Evolutionary conservation across 1,140 invertebrate genomes (phyloP), one percentile per base, ranked within the genome.

Genomic region (Brachionus paranguensis): DNA sequence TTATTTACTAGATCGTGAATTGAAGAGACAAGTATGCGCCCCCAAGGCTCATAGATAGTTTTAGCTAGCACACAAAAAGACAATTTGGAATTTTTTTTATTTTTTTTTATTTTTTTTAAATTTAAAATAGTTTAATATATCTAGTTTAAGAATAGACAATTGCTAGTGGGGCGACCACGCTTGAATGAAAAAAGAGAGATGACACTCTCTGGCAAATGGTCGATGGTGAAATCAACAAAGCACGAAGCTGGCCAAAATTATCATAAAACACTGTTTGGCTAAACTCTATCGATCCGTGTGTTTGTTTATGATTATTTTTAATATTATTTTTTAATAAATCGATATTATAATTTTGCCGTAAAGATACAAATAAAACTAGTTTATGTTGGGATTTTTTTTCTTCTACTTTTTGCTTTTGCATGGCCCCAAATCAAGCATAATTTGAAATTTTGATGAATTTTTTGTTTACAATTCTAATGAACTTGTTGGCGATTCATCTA

Each of bases 1-100:
- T 12, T 76, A 76, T 29, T 33, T 76, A 76, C 41, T 76, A 76
- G 72, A 53, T 76, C 45, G 72, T 76, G 72, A 76, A 76, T 76
- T 76, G 6, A 76, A 76, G 33, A 53, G 72, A 76, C 72, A 76
- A 53, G 43, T 72, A 72, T 72, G 37, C 41, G 37, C 68, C 68
- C 68, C 12, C 17, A 72, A 72, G 68, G 68, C 43, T 43, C 33
- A 17, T 27, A 72, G 27, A 72, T 72, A 45, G 68, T 41, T 72
- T 72, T 37, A 29, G 2, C 12, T 3, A 24, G 12, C 12, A 12
- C 12, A 29, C 5, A 47, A 12, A 47, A 47, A 47, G 45, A 2
- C 11, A 47, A 47, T n/a, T 60, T 60, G 10, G 53, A 60, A 60
- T 60, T 37, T 37, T 7, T 7, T 37, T 6, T 37, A 1, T 33